A percentile compares a stretch with the other conserved stretches of the same genome.
Conservation (phyloP, 1,140 invertebrate genomes). For the Papilio polytes region DNA sequence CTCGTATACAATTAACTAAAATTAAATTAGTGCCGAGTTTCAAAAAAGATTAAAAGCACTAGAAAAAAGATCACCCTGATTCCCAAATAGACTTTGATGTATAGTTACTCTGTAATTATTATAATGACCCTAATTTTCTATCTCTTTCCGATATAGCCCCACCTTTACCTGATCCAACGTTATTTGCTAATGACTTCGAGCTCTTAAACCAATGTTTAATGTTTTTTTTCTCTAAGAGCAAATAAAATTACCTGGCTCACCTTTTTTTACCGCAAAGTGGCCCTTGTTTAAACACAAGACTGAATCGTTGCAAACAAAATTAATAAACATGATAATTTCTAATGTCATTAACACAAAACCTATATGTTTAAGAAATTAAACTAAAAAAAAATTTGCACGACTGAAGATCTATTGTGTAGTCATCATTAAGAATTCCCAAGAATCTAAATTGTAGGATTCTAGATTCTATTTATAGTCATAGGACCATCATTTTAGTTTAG, state of each 20-base stretch:
- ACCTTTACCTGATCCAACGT: slow-evolving; percentile 63
- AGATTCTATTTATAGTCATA: background rate
- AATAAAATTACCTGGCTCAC: slow-evolving; percentile 26
- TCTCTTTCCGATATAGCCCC: slow-evolving; percentile 61
- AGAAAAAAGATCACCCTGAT: slow-evolving; percentile 54
- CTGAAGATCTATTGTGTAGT: background rate
- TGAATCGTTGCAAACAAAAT: background rate
- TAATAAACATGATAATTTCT: background rate
- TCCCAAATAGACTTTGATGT: slow-evolving; percentile 58
- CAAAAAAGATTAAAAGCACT: slow-evolving; percentile 45
- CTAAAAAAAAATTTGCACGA: background rate
- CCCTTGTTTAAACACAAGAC: slow-evolving; percentile 3
- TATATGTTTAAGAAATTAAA: background rate
- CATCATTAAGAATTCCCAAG: too few relatives aligned
- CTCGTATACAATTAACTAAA: slow-evolving; percentile 39
- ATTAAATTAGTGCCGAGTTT: slow-evolving; percentile 43
- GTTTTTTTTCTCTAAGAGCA: slow-evolving; percentile 42
- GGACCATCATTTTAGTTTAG: too few relatives aligned
- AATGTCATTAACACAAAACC: background rate
- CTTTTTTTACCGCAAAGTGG: slow-evolving; percentile 20
- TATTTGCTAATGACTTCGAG: slow-evolving; percentile 70
- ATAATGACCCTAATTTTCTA: slow-evolving; percentile 73
- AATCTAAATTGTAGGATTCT: too few relatives aligned
- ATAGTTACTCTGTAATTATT: slow-evolving; percentile 78
- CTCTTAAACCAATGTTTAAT: slow-evolving; percentile 53